Evolutionary conservation across 35 echinoderm and acorn worm species (phyloP), one percentile per base, ranked within the genome.

Genomic region (Patiria miniata): DNA sequence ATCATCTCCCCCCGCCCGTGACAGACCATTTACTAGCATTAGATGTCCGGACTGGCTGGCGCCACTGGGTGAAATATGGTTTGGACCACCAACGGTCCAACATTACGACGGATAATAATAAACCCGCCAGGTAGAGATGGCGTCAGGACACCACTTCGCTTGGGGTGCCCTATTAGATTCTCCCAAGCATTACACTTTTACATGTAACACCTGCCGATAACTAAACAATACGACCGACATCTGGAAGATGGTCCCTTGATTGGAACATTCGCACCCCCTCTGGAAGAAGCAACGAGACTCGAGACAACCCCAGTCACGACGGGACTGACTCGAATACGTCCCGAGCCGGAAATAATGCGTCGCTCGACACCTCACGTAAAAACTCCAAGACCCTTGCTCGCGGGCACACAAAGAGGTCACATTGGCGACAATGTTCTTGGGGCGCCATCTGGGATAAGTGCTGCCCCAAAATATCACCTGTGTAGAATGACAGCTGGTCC

Each of bases 1-100:
- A 73, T 73, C 65, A 73, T 73, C 26, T 73, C 65, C 65, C 65
- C 34, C 65, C 65, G 65, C 65, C 65, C 65, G 65, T 73, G 65
- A 73, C 65, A 73, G 65, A 73, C 65, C 65, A 73, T 73, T 73
- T 73, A 73, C 65, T 73, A 73, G 65, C 65, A 73, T 73, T 73
- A 73, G 26, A 73, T 73, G 65, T 73, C 65, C 65, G 65, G 65
- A 73, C 65, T 73, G 34, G 26, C 26, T 34, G 65, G 65, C 65
- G 65, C 65, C 65, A 73, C 26, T 73, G 65, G 65, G 65, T 73
- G 65, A 73, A 73, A 73, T 73, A 73, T 73, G 65, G 65, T 73
- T 73, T 73, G 65, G 65, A 73, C 65, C 65, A 73, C 65, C 65
- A 73, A 73, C 65, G 26, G 65, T 73, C 65, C 65, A 73, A 73